A percentile compares a stretch with the other conserved stretches of the same genome.
These are phyloP conservation scores for Rhagoletis pomonella DNA, from an alignment of 1,140 invertebrate species.

Conservation along the genomic window DNA sequence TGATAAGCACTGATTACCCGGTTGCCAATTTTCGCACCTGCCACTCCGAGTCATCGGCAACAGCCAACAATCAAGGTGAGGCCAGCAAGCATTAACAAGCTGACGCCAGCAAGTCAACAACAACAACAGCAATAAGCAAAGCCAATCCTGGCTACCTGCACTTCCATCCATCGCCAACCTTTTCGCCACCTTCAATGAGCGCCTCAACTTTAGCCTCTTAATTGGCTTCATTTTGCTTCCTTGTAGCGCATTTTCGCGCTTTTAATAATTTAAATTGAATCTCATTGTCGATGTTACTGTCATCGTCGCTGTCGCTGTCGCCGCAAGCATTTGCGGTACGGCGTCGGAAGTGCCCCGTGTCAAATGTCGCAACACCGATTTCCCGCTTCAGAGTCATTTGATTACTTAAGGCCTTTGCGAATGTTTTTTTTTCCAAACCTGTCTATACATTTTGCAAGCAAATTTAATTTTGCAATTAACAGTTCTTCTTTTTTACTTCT, in stretches of 20 bases:
- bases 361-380: conserved; percentile 43
- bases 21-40: conserved; percentile 42
- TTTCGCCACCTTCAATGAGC: not conserved
- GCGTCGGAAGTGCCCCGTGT: conserved; percentile 12
- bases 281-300: not conserved
- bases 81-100: not conserved
- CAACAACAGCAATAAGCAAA: not conserved
- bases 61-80: not conserved
- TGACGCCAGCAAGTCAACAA: not conserved
- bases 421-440: not conserved
- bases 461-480: conserved; percentile 42
- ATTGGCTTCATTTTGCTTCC: conserved; percentile 44
- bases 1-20: conserved; percentile 45
- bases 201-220: conserved; percentile 24
- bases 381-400: conserved; percentile 2
- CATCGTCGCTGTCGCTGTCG: not conserved
- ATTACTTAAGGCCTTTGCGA: not conserved
- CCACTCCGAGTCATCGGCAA: not conserved
- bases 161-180: not conserved
- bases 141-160: not conserved
- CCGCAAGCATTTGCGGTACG: not conserved
- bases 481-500: not conserved
- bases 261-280: conserved; percentile 49
- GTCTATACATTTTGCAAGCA: not conserved
- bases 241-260: conserved; percentile 41